Evolutionary conservation across 2,888 invertebrate species (phyloP).

Genomic region (Caenorhabditis parvicauda): DNA sequence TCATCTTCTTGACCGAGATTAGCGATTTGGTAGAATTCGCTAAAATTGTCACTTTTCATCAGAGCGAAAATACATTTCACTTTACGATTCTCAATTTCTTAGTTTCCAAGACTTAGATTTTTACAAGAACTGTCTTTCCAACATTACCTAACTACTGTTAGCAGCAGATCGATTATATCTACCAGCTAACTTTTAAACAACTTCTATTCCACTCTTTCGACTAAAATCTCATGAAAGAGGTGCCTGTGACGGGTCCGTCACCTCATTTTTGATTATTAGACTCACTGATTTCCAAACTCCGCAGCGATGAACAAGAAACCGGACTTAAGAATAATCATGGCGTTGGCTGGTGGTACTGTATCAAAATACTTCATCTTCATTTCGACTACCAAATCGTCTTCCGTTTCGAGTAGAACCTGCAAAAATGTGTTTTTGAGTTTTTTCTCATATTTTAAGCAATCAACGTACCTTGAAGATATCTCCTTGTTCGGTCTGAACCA

Average conservation of each 20-base stretch:
- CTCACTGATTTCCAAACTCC: conserved; percentile 99
- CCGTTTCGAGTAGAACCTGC: conserved; percentile 79
- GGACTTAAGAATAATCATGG: conserved; percentile 96
- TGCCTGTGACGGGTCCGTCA: background rate
- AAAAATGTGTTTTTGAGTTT: background rate
- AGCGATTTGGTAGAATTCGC: conserved; percentile 97
- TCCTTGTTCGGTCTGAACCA: conserved; percentile 97
- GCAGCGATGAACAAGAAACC: conserved; percentile 97
- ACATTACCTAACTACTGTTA: too few relatives aligned
- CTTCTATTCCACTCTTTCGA: too few relatives aligned
- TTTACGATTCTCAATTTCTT: too few relatives aligned
- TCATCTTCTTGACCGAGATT: conserved; percentile 98
- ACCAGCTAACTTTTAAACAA: background rate
- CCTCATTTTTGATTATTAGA: conserved; percentile 61
- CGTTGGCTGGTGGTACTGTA: conserved; percentile 91
- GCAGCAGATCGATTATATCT: too few relatives aligned
- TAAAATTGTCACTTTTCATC: conserved; percentile 69
- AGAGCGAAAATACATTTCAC: too few relatives aligned
- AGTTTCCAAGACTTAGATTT: too few relatives aligned
- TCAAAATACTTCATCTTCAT: conserved; percentile 99
- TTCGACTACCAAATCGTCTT: conserved; percentile 94
- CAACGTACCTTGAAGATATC: conserved; percentile 89
- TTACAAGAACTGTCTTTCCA: too few relatives aligned
- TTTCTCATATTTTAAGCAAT: background rate
- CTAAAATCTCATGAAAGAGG: too few relatives aligned